Evolutionary conservation across 2,113 vertebrate genomes (phyloP).

Genomic region (Xenopus tropicalis): UCB_Xtro_10.0 CM004448.2:95192501-95193000

Average conservation of each 20-base stretch:
- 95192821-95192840: too few species aligned
- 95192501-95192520: conserved; percentile 21
- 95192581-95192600: conserved; percentile 15
- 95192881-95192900: too few species aligned
- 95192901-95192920: too few species aligned
- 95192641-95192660: conserved; percentile 21
- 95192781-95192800: too few species aligned
- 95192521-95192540: conserved; percentile 24
- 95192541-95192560: conserved; percentile 16
- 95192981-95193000: too few species aligned
- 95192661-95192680: conserved; percentile 4
- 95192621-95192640: conserved; percentile 24
- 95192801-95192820: too few species aligned
- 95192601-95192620: conserved; percentile 18
- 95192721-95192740: conserved; percentile 15
- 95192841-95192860: too few species aligned
- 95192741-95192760: conserved; percentile 1
- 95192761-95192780: too few species aligned
- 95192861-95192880: too few species aligned
- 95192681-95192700: conserved; percentile 7
- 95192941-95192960: too few species aligned
- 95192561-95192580: conserved; percentile 4
- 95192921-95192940: too few species aligned
- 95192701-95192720: conserved; percentile 15
- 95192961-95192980: too few species aligned